These are phyloP conservation scores for Cheilosia variabilis DNA, from an alignment of 2,888 invertebrate species.

Conservation along the genomic window DNA sequence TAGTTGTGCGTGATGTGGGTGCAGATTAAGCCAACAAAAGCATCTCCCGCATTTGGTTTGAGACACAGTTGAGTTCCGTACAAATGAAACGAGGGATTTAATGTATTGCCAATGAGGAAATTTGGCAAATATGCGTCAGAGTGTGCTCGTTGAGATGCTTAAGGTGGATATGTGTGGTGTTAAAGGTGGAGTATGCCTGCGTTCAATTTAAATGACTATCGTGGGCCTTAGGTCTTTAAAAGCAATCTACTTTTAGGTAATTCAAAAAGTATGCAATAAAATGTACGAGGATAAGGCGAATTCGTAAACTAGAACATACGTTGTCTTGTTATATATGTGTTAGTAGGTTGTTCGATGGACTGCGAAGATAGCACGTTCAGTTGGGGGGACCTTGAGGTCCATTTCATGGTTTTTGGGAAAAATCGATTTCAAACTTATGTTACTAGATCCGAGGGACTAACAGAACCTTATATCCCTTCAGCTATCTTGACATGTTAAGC, in stretches of 20 bases:
- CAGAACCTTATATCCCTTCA: too few relatives aligned
- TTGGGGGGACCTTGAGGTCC: too few relatives aligned
- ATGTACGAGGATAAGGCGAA: too few relatives aligned
- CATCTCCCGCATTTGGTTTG: slow-evolving; percentile 26
- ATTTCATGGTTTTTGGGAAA: too few relatives aligned
- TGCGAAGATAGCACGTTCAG: too few relatives aligned
- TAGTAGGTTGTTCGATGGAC: too few relatives aligned
- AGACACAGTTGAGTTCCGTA: slow-evolving; percentile 3
- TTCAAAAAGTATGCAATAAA: too few relatives aligned
- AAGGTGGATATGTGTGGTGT: not conserved
- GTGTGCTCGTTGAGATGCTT: not conserved
- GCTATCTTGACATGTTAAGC: too few relatives aligned
- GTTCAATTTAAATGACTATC: not conserved
- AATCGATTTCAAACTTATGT: too few relatives aligned
- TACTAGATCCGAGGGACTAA: too few relatives aligned
- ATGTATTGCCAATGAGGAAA: slow-evolving; percentile 18
- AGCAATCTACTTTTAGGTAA: not conserved
- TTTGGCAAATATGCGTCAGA: slow-evolving; percentile 8
- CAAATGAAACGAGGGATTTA: slow-evolving; percentile 1
- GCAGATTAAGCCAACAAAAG: slow-evolving; percentile 35
- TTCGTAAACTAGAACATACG: too few relatives aligned
- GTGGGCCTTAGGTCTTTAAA: not conserved
- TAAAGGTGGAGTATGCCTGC: not conserved
- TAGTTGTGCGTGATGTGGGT: slow-evolving; percentile 39
- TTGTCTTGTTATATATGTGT: too few relatives aligned